Evolutionary conservation across 1,140 invertebrate genomes (phyloP).

Genomic region (Achroia grisella): DNA sequence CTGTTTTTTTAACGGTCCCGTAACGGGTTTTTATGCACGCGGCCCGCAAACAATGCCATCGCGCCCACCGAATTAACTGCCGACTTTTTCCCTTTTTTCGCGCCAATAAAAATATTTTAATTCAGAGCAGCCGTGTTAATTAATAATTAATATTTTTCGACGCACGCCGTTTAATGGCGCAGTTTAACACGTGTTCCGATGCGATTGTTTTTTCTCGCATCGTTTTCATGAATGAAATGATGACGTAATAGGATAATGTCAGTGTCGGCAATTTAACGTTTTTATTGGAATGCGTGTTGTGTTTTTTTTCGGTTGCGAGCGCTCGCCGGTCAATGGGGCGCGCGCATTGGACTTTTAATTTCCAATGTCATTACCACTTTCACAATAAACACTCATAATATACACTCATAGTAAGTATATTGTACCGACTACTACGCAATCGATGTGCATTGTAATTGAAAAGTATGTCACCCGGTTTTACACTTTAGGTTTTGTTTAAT

Average conservation of each 20-base stretch:
- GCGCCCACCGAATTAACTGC: conserved; percentile 66
- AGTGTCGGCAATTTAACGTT: conserved; percentile 69
- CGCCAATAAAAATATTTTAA: conserved; percentile 72
- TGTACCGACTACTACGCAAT: neutral
- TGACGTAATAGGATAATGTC: conserved; percentile 73
- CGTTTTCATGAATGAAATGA: conserved; percentile 70
- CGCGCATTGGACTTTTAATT: conserved; percentile 65
- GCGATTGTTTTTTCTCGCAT: conserved; percentile 66
- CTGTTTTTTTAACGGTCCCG: conserved; percentile 54
- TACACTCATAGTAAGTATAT: neutral
- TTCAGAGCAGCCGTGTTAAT: conserved; percentile 59
- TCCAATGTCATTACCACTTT: conserved; percentile 73
- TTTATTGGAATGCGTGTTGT: conserved; percentile 66
- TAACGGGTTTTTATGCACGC: conserved; percentile 58
- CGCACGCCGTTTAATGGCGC: conserved; percentile 51
- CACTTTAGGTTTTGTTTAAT: no score
- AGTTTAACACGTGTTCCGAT: conserved; percentile 64
- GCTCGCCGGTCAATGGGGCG: conserved; percentile 63
- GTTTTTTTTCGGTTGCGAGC: conserved; percentile 58
- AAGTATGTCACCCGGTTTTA: no score
- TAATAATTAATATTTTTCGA: conserved; percentile 72
- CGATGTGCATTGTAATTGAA: no score
- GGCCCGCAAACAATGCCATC: conserved; percentile 68
- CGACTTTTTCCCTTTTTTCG: conserved; percentile 61
- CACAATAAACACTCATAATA: conserved; percentile 48